phyloP scores from a whole-genome alignment of 2,888 invertebrate genomes.

The Phalangium opilio region DNA sequence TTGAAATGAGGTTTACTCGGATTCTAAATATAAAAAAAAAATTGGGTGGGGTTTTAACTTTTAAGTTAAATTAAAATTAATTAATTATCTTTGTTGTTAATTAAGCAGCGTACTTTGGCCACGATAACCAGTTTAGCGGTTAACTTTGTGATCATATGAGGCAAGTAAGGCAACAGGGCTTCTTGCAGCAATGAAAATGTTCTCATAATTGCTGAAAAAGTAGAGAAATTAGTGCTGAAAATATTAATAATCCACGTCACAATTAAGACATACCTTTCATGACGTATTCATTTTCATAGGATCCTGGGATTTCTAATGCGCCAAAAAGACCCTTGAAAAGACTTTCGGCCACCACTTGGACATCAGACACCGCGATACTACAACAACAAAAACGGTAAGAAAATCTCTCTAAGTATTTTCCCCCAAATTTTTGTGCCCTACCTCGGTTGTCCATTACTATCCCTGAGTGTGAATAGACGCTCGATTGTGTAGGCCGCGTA shows the following conservation, averaged over 20 bases:
- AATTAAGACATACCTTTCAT: slow-evolving; percentile 69
- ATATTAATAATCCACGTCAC: too few species aligned
- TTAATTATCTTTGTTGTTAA: too few species aligned
- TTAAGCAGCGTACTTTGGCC: slow-evolving; percentile 39
- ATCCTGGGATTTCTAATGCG: slow-evolving; percentile 52
- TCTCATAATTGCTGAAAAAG: slow-evolving; percentile 65
- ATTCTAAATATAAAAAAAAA: slow-evolving; percentile 41
- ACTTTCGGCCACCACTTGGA: slow-evolving; percentile 50
- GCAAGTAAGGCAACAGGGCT: slow-evolving; percentile 58
- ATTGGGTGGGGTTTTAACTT: too few species aligned
- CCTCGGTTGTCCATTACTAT: slow-evolving; percentile 3
- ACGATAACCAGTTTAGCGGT: slow-evolving; percentile 66
- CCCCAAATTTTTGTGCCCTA: neutral
- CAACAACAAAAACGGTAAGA: neutral
- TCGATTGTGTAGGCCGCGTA: slow-evolving; percentile 89
- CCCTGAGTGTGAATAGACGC: slow-evolving; percentile 59
- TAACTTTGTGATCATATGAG: slow-evolving; percentile 62
- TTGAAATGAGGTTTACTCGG: slow-evolving; percentile 93
- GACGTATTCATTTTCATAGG: slow-evolving; percentile 87
- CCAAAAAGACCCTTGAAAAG: slow-evolving; percentile 60
- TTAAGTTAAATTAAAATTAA: too few species aligned
- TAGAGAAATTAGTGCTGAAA: too few species aligned
- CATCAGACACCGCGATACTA: slow-evolving; percentile 26
- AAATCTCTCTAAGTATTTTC: neutral
- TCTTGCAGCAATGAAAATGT: slow-evolving; percentile 67